These are phyloP conservation scores for Pycnomerus fuliginosus DNA, from an alignment of 2,888 invertebrate species.

Conservation along the genomic window DNA sequence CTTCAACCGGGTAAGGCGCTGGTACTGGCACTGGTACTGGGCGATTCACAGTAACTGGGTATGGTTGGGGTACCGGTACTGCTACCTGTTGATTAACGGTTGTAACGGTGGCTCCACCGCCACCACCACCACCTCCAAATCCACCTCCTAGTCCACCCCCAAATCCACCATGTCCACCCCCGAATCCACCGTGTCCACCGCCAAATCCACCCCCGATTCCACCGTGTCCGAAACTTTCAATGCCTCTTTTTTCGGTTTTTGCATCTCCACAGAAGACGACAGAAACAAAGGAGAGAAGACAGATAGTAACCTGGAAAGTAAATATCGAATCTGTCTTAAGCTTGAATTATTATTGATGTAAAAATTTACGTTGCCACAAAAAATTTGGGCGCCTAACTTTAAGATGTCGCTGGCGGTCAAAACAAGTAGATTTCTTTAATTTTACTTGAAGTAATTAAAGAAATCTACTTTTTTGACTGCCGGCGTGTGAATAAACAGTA, in stretches of 20 bases:
- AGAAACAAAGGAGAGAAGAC: too few relatives aligned
- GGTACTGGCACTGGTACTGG: conserved; percentile 58
- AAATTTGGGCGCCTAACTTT: not conserved
- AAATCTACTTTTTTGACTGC: too few relatives aligned
- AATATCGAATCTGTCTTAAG: too few relatives aligned
- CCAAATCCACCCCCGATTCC: conserved; percentile 3
- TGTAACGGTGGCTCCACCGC: conserved; percentile 45
- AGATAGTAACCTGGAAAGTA: too few relatives aligned
- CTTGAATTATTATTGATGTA: not conserved
- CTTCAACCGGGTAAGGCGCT: conserved; percentile 56
- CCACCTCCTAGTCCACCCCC: conserved; percentile 15
- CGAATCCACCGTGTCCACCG: conserved; percentile 6
- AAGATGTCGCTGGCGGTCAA: too few relatives aligned
- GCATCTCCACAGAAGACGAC: conserved; percentile 4
- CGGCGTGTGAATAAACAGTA: too few relatives aligned
- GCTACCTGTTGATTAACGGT: conserved; percentile 46
- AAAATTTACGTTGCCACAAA: not conserved
- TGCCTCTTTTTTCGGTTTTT: conserved; percentile 23
- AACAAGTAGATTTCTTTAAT: too few relatives aligned
- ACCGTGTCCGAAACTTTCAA: conserved; percentile 19
- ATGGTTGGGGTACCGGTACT: conserved; percentile 49
- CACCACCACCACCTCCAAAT: conserved; percentile 42
- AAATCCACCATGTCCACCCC: conserved; percentile 11
- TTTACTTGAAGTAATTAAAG: too few relatives aligned
- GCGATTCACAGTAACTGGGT: conserved; percentile 53